Conservation (phyloP, 2,888 invertebrate species). For the Oasisia sp. region DNA sequence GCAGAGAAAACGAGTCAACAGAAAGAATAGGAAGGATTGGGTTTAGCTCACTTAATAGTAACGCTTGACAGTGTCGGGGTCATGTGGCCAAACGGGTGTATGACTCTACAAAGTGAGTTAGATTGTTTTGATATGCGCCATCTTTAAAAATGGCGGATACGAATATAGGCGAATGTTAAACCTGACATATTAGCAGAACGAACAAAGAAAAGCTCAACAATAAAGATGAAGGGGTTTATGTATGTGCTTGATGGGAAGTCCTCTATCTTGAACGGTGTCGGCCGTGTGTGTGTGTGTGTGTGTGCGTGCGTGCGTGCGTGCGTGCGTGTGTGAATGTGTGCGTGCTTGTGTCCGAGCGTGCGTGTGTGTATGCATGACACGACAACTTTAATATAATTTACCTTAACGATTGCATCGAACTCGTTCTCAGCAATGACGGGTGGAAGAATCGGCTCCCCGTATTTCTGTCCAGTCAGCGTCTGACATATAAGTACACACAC, state of each 20-base stretch:
- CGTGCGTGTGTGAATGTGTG: neutral
- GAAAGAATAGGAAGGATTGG: neutral
- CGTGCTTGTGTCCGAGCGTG: neutral
- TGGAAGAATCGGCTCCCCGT: constrained; percentile 65
- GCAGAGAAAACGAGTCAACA: too few species aligned
- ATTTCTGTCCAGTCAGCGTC: constrained; percentile 67
- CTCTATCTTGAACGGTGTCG: neutral
- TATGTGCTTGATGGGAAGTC: neutral
- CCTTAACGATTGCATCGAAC: constrained; percentile 51
- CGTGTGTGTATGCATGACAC: neutral
- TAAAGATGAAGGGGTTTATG: neutral
- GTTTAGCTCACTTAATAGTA: neutral
- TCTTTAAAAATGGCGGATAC: too few species aligned
- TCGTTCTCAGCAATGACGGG: constrained; percentile 62
- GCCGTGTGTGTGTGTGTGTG: neutral
- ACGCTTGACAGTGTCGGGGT: too few species aligned
- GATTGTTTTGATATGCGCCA: too few species aligned
- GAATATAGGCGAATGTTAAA: too few species aligned
- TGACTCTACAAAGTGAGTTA: too few species aligned
- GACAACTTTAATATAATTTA: neutral
- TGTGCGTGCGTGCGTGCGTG: neutral
- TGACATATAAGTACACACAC: constrained; percentile 38
- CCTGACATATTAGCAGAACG: too few species aligned
- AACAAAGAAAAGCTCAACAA: too few species aligned
- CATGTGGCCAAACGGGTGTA: too few species aligned